A percentile compares a stretch with the other conserved stretches of the same genome.
These are phyloP conservation scores for Caenorhabditis uteleia DNA, from an alignment of 2,888 invertebrate genomes.

Conservation along the genomic window DNA sequence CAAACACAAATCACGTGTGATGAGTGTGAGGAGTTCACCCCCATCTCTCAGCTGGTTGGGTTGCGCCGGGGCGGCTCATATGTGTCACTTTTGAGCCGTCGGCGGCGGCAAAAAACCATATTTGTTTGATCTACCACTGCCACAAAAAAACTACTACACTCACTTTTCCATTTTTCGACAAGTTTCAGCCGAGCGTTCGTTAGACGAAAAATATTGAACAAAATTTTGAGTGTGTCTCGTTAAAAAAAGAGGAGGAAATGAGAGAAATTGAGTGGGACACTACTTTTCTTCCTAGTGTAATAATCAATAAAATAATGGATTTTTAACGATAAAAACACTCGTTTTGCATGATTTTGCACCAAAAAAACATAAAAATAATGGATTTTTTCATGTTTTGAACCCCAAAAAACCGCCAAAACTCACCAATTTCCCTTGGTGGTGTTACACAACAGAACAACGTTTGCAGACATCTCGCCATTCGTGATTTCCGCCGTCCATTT, in stretches of 20 bases:
- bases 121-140: too few relatives aligned
- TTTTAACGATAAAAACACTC: neutral
- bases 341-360: neutral
- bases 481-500: conserved; percentile 73
- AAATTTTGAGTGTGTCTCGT: neutral
- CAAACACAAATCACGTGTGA: too few relatives aligned
- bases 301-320: neutral
- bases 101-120: too few relatives aligned
- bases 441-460: conserved; percentile 86
- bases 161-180: too few relatives aligned
- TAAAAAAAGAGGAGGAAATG: neutral
- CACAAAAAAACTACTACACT: too few relatives aligned
- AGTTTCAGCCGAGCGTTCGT: conserved; percentile 25
- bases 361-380: neutral
- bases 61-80: too few relatives aligned
- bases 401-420: conserved; percentile 15
- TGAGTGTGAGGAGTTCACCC: too few relatives aligned
- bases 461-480: conserved; percentile 80
- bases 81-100: too few relatives aligned
- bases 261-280: neutral
- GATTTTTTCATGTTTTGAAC: too few relatives aligned
- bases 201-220: conserved; percentile 34
- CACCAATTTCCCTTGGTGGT: conserved; percentile 59
- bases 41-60: too few relatives aligned
- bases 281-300: neutral